Evolutionary conservation across 1,140 invertebrate species (phyloP).

Genomic region (Drosophila insularis): DNA sequence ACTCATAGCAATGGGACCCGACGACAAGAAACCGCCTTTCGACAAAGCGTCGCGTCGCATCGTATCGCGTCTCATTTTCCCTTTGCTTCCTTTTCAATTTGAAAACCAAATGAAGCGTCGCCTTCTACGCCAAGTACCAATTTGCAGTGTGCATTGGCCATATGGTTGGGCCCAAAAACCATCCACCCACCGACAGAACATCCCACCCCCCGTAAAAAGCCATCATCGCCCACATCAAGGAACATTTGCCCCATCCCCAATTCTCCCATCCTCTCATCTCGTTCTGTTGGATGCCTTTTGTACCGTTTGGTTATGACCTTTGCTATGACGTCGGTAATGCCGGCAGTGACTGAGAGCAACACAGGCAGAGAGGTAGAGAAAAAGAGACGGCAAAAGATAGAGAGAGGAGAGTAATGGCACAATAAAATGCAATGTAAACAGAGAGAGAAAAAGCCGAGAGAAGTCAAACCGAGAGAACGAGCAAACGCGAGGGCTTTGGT

Average conservation of each 20-base stretch:
- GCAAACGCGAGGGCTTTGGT: conserved; percentile 1
- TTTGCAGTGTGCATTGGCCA: conserved; percentile 71
- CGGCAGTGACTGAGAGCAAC: background rate
- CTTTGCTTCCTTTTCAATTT: conserved; percentile 70
- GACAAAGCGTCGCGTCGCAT: conserved; percentile 19
- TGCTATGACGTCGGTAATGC: conserved; percentile 60
- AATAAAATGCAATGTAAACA: conserved; percentile 7
- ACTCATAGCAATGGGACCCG: background rate
- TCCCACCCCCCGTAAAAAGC: conserved; percentile 12
- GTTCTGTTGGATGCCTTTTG: background rate
- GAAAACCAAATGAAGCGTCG: conserved; percentile 73
- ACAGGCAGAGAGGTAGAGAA: background rate
- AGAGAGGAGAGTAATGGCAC: background rate
- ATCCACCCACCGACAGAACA: background rate
- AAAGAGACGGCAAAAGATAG: conserved; percentile 9
- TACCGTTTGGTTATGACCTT: conserved; percentile 49
- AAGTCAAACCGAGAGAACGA: background rate
- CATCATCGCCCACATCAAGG: background rate
- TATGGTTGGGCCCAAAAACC: conserved; percentile 44
- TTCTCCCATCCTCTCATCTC: background rate
- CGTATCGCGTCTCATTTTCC: conserved; percentile 40
- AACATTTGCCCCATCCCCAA: background rate
- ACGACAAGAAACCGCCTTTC: background rate
- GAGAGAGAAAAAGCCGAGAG: background rate
- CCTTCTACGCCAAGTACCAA: conserved; percentile 49